phyloP scores from a whole-genome alignment of 2,113 vertebrate species.

The Scatophagus argus region DNA sequence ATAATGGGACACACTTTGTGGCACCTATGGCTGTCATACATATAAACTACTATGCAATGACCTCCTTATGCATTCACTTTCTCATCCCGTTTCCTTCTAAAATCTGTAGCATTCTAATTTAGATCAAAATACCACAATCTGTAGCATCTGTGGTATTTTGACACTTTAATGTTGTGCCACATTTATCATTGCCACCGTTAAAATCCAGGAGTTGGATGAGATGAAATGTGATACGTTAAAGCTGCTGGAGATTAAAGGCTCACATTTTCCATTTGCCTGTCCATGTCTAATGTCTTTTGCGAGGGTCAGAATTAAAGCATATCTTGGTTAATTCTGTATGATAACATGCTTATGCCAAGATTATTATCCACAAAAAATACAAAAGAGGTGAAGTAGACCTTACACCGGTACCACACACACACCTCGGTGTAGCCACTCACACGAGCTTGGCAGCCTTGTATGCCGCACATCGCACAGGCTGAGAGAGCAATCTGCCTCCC shows the following conservation, averaged over 20 bases:
- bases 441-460: not conserved
- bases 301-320: not conserved
- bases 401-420: not conserved
- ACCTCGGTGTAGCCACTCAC: not conserved
- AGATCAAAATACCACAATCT: too few relatives aligned
- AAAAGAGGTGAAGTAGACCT: not conserved
- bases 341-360: not conserved
- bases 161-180: not conserved
- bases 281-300: conserved; percentile 19
- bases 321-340: conserved; percentile 14
- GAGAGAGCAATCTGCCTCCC: not conserved
- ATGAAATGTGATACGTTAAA: conserved; percentile 36
- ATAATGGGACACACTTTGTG: conserved; percentile 19
- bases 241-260: conserved; percentile 23
- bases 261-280: conserved; percentile 25
- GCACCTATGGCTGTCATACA: conserved; percentile 20
- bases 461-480: not conserved
- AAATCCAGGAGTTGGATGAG: conserved; percentile 15
- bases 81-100: conserved; percentile 5
- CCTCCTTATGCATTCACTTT: not conserved
- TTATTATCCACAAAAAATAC: conserved; percentile 12
- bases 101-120: too few relatives aligned
- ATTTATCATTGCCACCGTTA: conserved; percentile 31
- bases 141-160: too few relatives aligned
- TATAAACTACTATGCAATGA: conserved; percentile 25